phyloP scores from a whole-genome alignment of 53 echinoderm and acorn worm species.

The Luidia sarsii region DNA sequence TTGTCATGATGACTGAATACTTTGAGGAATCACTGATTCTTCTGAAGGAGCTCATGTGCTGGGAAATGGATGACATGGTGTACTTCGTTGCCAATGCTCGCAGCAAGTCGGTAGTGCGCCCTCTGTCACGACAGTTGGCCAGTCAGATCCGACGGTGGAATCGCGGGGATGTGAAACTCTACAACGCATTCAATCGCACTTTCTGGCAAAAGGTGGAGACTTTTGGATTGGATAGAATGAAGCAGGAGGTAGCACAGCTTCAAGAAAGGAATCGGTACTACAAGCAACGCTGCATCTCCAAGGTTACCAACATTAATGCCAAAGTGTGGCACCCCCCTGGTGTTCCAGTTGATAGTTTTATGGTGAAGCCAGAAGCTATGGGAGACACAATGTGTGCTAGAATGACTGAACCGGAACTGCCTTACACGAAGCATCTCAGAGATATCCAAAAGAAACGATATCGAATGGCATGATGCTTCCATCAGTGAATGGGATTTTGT shows the following conservation, averaged over 20 bases:
- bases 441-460: neutral
- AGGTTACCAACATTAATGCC: constrained; percentile 54
- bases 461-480: neutral
- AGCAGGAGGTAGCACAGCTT: constrained; percentile 60
- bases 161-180: constrained; percentile 73
- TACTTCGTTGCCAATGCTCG: constrained; percentile 83
- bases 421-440: constrained; percentile 53
- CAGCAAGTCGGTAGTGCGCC: constrained; percentile 57
- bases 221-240: constrained; percentile 81
- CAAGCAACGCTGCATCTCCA: constrained; percentile 63
- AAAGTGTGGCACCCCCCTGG: constrained; percentile 80
- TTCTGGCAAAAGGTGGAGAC: constrained; percentile 74
- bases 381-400: constrained; percentile 55
- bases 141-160: constrained; percentile 74
- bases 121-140: constrained; percentile 21
- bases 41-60: constrained; percentile 83
- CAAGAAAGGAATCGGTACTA: constrained; percentile 50
- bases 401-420: constrained; percentile 76
- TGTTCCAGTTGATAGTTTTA: constrained; percentile 71
- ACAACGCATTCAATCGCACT: constrained; percentile 75
- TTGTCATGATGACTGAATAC: constrained; percentile 89
- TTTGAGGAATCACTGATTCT: constrained; percentile 85
- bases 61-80: constrained; percentile 77
- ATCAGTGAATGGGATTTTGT: too few relatives aligned
- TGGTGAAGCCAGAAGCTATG: constrained; percentile 53